Percentiles rank a stretch among this genome's conserved stretches.
phyloP scores from a whole-genome alignment of 2,888 invertebrate species.

The Trypoxylon attenuatum region DNA sequence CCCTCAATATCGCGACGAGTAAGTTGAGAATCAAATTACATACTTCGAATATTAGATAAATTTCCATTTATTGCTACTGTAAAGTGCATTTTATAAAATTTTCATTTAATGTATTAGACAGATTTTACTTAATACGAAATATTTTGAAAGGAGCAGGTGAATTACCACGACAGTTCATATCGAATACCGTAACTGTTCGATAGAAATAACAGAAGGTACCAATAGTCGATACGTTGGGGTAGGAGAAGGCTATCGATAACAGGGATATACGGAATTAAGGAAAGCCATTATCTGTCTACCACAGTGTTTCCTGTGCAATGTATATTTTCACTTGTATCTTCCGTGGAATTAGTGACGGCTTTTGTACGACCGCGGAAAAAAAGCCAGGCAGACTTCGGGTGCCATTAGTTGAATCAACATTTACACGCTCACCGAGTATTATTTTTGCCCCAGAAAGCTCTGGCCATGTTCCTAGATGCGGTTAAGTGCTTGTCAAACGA shows the following conservation, averaged over 20 bases:
- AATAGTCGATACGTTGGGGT: not conserved
- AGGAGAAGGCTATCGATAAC: not conserved
- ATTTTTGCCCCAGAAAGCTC: slow-evolving; percentile 51
- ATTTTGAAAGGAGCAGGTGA: too few species aligned
- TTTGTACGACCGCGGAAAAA: slow-evolving; percentile 3
- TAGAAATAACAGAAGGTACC: too few species aligned
- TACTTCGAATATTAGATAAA: too few species aligned
- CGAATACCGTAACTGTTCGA: too few species aligned
- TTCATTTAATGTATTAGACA: too few species aligned
- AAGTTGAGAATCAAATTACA: too few species aligned
- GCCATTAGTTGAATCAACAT: slow-evolving; percentile 60
- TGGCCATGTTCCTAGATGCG: slow-evolving; percentile 17
- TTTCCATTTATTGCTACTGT: too few species aligned
- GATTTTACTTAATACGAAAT: too few species aligned
- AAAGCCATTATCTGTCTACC: not conserved
- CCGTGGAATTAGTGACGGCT: slow-evolving; percentile 16
- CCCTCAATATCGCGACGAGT: too few species aligned
- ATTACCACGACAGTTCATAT: too few species aligned
- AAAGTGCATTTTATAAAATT: too few species aligned
- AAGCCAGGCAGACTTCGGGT: slow-evolving; percentile 10
- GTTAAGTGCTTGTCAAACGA: slow-evolving; percentile 25
- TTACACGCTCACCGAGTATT: slow-evolving; percentile 47
- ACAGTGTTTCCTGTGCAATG: not conserved
- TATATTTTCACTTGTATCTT: slow-evolving; percentile 19
- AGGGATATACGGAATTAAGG: not conserved